Evolutionary conservation across 2,797 vertebrate species (phyloP).

Genomic region (Alectoris magna): DNA sequence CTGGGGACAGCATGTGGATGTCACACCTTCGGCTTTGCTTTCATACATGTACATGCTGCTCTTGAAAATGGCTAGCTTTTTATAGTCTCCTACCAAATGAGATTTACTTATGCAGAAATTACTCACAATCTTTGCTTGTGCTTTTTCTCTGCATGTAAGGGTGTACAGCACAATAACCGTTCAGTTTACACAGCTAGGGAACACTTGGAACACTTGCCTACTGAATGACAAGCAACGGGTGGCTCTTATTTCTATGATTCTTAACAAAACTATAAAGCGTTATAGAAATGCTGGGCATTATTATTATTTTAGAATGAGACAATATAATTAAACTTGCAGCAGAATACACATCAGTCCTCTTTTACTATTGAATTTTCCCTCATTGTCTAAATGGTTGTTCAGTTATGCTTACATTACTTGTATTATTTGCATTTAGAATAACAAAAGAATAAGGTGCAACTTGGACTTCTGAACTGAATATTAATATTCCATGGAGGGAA

Average conservation of each 20-base stretch:
- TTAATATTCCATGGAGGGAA: not conserved
- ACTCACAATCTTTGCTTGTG: constrained; percentile 11
- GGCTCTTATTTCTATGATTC: not conserved
- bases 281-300: not conserved
- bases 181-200: constrained; percentile 41
- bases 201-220: constrained; percentile 34
- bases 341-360: constrained; percentile 57
- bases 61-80: constrained; percentile 31
- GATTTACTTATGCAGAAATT: constrained; percentile 48
- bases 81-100: constrained; percentile 35
- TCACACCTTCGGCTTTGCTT: not conserved
- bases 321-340: constrained; percentile 59
- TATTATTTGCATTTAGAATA: constrained; percentile 66
- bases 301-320: constrained; percentile 56
- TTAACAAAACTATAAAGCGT: not conserved
- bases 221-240: constrained; percentile 23
- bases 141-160: constrained; percentile 32
- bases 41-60: not conserved
- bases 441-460: constrained; percentile 49
- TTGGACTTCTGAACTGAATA: constrained; percentile 28
- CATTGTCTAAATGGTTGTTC: constrained; percentile 51
- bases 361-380: constrained; percentile 56
- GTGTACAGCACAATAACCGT: constrained; percentile 10
- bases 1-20: too few species aligned
- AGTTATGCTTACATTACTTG: constrained; percentile 33